Evolutionary conservation across 2,113 vertebrate species (phyloP).

Genomic region (Actinemys pallida): DNA sequence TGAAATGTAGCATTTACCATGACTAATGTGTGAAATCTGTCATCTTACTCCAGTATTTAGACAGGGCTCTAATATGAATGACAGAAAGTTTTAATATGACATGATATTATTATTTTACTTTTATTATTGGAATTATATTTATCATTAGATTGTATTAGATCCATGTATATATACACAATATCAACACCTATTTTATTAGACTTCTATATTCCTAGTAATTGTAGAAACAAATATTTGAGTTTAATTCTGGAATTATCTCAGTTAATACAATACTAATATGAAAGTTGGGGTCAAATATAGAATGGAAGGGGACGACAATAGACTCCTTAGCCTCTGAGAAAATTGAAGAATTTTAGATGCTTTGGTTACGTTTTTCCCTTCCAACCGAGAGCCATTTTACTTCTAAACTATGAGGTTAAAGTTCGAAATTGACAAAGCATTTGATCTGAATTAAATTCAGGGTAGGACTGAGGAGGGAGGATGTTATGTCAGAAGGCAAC

Average conservation of each 20-base stretch:
- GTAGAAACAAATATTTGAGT: background rate
- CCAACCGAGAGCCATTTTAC: background rate
- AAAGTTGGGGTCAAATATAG: background rate
- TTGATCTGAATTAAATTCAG: background rate
- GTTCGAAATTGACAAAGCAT: background rate
- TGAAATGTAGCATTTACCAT: slow-evolving; percentile 54
- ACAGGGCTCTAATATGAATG: background rate
- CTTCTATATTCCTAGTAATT: background rate
- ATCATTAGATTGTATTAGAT: background rate
- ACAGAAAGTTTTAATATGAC: background rate
- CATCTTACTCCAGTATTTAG: slow-evolving; percentile 45
- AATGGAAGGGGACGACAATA: background rate
- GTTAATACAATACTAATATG: background rate
- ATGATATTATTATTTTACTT: background rate
- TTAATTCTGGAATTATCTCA: background rate
- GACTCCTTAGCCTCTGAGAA: background rate
- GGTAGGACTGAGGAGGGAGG: background rate
- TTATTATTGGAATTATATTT: slow-evolving; percentile 17
- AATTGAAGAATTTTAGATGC: background rate
- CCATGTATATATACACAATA: fast-evolving
- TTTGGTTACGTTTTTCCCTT: background rate
- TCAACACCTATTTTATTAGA: background rate
- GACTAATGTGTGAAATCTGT: slow-evolving; percentile 64
- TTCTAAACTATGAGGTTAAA: fast-evolving
- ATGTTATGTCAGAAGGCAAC: background rate